phyloP scores from a whole-genome alignment of 2,888 invertebrate species.

The Parnassius glacialis region DNA sequence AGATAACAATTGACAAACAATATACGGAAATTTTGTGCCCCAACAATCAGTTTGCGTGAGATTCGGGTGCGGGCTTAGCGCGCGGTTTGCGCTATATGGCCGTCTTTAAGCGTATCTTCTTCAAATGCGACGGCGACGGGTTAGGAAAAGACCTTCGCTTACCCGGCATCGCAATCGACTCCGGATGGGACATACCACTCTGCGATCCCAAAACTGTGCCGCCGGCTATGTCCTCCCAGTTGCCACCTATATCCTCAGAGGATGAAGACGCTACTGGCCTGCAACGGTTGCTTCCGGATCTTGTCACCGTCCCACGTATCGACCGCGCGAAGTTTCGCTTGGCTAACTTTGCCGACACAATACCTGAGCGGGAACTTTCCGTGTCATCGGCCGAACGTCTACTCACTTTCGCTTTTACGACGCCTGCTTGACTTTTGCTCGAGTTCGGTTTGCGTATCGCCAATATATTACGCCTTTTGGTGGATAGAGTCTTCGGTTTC shows the following conservation, averaged over 20 bases:
- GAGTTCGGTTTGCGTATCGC: conserved; percentile 68
- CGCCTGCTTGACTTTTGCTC: conserved; percentile 58
- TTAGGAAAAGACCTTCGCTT: conserved; percentile 57
- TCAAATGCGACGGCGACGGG: conserved; percentile 58
- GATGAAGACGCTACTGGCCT: conserved; percentile 59
- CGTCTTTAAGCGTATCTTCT: conserved; percentile 70
- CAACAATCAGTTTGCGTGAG: background rate
- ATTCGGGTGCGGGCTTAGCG: conserved; percentile 42
- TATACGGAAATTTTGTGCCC: background rate
- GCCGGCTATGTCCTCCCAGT: conserved; percentile 58
- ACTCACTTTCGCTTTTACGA: conserved; percentile 51
- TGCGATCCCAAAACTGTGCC: conserved; percentile 44
- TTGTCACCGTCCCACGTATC: conserved; percentile 37
- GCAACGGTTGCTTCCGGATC: conserved; percentile 37
- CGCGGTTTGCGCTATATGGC: conserved; percentile 61
- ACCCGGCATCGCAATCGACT: conserved; percentile 35
- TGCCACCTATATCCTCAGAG: conserved; percentile 46
- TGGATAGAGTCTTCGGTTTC: conserved; percentile 59
- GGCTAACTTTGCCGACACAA: conserved; percentile 49
- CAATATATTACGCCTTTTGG: conserved; percentile 65
- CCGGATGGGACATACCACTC: conserved; percentile 26
- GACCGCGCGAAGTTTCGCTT: conserved; percentile 59
- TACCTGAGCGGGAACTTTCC: conserved; percentile 50
- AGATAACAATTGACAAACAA: too few relatives aligned
- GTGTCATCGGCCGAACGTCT: conserved; percentile 61